Conservation (phyloP, 2,888 invertebrate genomes). For the Mesopsocus fuscifrons region DNA sequence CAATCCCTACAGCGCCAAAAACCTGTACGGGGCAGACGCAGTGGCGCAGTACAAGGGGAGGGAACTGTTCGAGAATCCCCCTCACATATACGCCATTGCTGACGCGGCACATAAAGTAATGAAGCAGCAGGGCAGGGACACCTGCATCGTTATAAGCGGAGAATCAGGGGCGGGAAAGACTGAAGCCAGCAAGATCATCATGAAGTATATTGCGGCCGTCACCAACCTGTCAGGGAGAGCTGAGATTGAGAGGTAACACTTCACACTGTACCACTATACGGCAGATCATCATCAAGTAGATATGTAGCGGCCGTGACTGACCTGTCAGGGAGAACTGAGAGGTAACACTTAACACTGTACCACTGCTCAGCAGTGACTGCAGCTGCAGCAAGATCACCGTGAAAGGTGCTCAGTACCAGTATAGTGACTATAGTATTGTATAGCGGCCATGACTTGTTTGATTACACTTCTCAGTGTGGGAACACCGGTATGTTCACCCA, state of each 20-base stretch:
- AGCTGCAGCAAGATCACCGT: not conserved
- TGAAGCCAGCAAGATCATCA: constrained; percentile 97
- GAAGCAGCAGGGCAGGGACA: constrained; percentile 76
- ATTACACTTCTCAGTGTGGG: no score
- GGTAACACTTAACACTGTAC: no score
- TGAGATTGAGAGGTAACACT: constrained; percentile 76
- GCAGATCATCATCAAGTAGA: not conserved
- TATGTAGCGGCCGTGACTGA: no score
- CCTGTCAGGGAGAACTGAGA: no score
- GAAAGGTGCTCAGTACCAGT: no score
- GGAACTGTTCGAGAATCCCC: constrained; percentile 91
- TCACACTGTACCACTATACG: not conserved
- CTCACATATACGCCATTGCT: constrained; percentile 95
- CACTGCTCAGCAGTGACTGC: not conserved
- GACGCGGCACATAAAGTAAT: constrained; percentile 91
- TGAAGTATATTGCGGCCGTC: constrained; percentile 95
- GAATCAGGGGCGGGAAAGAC: constrained; percentile 98
- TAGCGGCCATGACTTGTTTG: no score
- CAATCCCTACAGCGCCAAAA: constrained; percentile 85
- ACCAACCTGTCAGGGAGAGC: constrained; percentile 80
- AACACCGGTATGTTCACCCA: no score
- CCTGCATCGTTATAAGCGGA: constrained; percentile 94
- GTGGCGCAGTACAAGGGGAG: constrained; percentile 82
- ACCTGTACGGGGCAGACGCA: constrained; percentile 73
- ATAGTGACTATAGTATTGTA: no score